A percentile compares a stretch with the other conserved stretches of the same genome.
Evolutionary conservation across 2,113 vertebrate genomes (phyloP).

Genomic region (Erythrocebus patas): DNA sequence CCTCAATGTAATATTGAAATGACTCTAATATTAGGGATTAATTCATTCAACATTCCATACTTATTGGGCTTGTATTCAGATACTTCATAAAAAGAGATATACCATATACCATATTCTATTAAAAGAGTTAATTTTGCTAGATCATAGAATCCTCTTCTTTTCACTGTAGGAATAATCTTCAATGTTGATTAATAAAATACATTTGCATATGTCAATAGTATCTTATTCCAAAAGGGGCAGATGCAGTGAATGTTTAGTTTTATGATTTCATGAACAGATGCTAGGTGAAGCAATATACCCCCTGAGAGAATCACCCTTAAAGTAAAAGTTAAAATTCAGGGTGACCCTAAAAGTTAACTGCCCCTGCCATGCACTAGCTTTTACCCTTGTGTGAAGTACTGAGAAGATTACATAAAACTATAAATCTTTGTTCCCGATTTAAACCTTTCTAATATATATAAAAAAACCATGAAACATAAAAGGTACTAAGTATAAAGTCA

Average conservation of each 20-base stretch:
- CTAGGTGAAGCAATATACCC: background rate
- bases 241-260: background rate
- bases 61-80: background rate
- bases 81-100: background rate
- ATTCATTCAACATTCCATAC: background rate
- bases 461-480: background rate
- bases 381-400: background rate
- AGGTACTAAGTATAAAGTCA: background rate
- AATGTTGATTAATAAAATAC: background rate
- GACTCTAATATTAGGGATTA: background rate
- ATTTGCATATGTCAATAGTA: background rate
- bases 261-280: background rate
- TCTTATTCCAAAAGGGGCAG: background rate
- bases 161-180: background rate
- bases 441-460: background rate
- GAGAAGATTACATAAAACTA: background rate
- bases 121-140: background rate
- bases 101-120: background rate
- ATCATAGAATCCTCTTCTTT: background rate
- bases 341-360: slow-evolving; percentile 9
- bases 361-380: background rate
- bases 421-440: background rate
- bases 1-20: background rate
- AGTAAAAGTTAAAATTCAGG: background rate
- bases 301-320: background rate